Evolutionary conservation across 2,797 vertebrate genomes (phyloP).

Genomic region (Potorous gilbertii): DNA sequence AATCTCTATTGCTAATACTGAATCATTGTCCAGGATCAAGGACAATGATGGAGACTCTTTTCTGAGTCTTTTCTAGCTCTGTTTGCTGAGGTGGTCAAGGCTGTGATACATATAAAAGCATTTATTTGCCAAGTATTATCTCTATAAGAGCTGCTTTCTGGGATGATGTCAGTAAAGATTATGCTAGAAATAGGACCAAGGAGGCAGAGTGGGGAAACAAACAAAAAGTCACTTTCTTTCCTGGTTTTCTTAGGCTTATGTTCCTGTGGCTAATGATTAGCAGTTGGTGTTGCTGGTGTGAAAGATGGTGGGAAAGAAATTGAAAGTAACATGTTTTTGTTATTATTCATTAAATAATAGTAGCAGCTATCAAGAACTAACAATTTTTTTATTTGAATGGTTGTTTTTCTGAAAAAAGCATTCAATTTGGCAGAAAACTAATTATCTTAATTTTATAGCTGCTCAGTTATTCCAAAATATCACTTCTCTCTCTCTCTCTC

Average conservation of each 20-base stretch:
- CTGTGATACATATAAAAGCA: neutral
- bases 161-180: neutral
- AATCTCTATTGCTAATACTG: neutral
- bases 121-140: neutral
- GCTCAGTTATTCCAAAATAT: neutral
- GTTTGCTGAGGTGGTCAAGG: neutral
- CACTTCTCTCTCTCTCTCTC: neutral
- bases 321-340: neutral
- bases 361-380: neutral
- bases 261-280: neutral
- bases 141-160: neutral
- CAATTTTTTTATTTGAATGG: neutral
- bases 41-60: neutral
- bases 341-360: neutral
- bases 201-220: neutral
- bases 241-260: neutral
- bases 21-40: neutral
- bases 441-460: neutral
- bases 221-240: neutral
- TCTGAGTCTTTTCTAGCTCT: neutral
- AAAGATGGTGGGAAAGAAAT: neutral
- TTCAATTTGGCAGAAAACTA: neutral
- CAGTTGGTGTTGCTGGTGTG: neutral
- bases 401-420: neutral
- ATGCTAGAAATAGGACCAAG: neutral